Evolutionary conservation across 2,113 vertebrate species (phyloP).

Genomic region (Oreotrochilus melanogaster): DNA sequence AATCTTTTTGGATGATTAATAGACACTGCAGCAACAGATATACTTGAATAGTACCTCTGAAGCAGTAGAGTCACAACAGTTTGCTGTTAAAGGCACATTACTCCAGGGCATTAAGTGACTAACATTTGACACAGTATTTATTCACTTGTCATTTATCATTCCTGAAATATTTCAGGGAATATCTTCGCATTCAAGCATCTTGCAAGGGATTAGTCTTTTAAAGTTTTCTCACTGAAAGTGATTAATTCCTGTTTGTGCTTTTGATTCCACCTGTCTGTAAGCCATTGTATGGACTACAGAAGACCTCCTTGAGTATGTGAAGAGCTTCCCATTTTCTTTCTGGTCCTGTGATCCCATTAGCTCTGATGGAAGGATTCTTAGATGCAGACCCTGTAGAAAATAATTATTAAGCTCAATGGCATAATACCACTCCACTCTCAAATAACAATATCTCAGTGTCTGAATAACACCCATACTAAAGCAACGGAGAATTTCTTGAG

Average conservation of each 20-base stretch:
- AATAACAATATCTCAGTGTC: not conserved
- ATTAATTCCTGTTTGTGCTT: not conserved
- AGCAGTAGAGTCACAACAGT: not conserved
- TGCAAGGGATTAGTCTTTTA: not conserved
- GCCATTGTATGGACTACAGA: not conserved
- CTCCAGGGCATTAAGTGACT: not conserved
- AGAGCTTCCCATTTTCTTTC: not conserved
- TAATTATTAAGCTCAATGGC: not conserved
- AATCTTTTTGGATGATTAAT: not conserved
- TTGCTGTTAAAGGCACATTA: not conserved
- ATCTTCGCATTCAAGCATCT: not conserved
- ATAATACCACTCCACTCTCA: accelerated
- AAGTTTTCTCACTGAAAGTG: not conserved
- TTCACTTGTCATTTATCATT: not conserved
- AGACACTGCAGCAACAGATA: not conserved
- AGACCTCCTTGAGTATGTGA: not conserved
- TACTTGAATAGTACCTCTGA: not conserved
- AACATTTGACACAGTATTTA: constrained; percentile 28
- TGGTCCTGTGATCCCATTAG: not conserved
- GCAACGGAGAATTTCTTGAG: not conserved
- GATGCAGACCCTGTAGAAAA: not conserved
- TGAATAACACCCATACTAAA: not conserved
- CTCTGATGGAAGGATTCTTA: not conserved
- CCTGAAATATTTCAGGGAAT: not conserved
- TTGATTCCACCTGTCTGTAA: not conserved